Percentiles rank a stretch among this genome's conserved stretches.
Evolutionary conservation across 2,888 invertebrate species (phyloP).

Genomic region (Pachydiplax longipennis): DNA sequence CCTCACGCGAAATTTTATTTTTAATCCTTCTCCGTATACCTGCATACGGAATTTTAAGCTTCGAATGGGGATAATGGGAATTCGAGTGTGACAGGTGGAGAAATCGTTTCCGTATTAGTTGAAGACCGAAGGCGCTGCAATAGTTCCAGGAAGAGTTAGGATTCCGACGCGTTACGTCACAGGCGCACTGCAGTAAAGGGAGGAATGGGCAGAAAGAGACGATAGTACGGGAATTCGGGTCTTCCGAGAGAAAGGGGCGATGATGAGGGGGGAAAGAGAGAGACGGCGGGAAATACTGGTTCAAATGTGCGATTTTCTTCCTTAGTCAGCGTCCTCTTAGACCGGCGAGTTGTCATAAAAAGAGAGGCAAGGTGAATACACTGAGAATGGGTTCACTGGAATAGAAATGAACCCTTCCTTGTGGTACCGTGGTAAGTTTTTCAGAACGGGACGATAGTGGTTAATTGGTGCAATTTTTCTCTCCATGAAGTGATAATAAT

Average conservation of each 20-base stretch:
- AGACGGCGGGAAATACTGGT: neutral
- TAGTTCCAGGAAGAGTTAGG: neutral
- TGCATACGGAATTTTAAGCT: no score
- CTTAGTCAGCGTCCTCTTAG: neutral
- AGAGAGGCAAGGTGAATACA: neutral
- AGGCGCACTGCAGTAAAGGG: neutral
- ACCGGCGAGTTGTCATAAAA: neutral
- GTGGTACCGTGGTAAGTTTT: no score
- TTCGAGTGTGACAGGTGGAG: neutral
- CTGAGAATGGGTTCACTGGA: no score
- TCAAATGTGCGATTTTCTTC: neutral
- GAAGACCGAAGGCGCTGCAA: neutral
- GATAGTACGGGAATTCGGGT: neutral
- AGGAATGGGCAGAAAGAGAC: neutral
- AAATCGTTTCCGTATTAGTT: neutral
- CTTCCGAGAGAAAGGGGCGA: neutral
- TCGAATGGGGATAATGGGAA: neutral
- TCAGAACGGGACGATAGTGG: no score
- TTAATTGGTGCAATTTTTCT: no score
- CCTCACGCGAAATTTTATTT: no score
- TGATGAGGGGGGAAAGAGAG: neutral
- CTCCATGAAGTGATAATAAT: no score
- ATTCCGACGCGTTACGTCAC: neutral
- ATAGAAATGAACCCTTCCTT: no score
- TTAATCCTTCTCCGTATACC: no score